These are phyloP conservation scores for Eutolmus rufibarbis DNA, from an alignment of 2,888 invertebrate species.

Conservation along the genomic window DNA sequence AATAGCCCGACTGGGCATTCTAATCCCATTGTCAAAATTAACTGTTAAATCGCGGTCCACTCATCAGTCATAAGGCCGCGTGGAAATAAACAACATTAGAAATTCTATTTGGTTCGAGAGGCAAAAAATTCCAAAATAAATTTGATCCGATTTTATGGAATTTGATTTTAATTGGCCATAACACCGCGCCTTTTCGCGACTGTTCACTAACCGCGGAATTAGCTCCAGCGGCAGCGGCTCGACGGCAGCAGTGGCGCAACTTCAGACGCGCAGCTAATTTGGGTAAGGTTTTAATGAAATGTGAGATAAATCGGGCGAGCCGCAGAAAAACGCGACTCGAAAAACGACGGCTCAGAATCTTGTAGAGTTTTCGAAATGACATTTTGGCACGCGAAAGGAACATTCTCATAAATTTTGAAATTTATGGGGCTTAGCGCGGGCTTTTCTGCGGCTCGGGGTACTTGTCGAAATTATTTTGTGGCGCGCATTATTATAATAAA, in stretches of 20 bases:
- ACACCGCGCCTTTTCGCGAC: background rate
- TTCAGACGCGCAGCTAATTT: conserved; percentile 15
- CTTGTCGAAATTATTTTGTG: conserved; percentile 34
- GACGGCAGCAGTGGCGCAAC: background rate
- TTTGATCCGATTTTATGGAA: conserved; percentile 22
- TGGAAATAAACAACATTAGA: background rate
- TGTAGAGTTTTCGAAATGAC: conserved; percentile 24
- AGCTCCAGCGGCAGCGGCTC: background rate
- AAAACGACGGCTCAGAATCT: background rate
- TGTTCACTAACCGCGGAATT: background rate
- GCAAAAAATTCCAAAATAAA: background rate
- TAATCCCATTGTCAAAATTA: background rate
- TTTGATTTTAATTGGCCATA: conserved; percentile 34
- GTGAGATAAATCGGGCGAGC: conserved; percentile 26
- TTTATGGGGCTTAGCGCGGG: conserved; percentile 5
- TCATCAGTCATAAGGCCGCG: background rate
- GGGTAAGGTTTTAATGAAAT: conserved; percentile 34
- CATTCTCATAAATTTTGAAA: conserved; percentile 38
- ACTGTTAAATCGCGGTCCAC: background rate
- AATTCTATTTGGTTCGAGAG: background rate
- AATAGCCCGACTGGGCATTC: background rate
- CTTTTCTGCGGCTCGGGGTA: background rate
- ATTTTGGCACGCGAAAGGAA: conserved; percentile 40
- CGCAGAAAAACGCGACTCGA: background rate
- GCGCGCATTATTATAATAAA: conserved; percentile 21